Conservation (phyloP, 2,113 vertebrate species). For the Entomyzon cyanotis region DNA sequence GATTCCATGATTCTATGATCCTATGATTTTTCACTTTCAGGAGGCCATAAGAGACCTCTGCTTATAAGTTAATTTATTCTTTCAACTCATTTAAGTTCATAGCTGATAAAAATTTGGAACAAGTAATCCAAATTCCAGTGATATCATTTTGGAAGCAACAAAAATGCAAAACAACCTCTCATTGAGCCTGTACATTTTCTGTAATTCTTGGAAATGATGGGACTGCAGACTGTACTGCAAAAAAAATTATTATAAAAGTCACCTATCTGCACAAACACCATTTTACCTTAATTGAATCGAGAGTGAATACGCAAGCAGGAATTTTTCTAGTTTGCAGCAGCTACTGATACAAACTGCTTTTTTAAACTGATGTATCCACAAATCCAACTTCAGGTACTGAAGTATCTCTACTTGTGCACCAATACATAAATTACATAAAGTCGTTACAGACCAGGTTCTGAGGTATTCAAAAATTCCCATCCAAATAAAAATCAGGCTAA, state of each 20-base stretch:
- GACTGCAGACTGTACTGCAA: neutral
- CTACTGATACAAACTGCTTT: neutral
- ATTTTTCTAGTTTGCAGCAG: neutral
- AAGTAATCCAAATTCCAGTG: neutral
- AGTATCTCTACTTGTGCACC: neutral
- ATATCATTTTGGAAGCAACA: neutral
- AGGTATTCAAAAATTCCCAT: neutral
- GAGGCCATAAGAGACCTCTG: neutral
- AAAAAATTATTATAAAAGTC: neutral
- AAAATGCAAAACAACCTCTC: neutral
- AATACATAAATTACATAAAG: neutral
- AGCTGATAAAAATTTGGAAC: constrained; percentile 47
- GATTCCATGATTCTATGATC: neutral
- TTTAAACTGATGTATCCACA: neutral
- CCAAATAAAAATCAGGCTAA: neutral
- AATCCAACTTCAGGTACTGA: neutral
- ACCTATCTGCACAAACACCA: neutral
- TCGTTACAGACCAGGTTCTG: neutral
- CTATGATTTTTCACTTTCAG: neutral
- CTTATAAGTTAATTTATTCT: constrained; percentile 18
- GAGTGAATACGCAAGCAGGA: neutral
- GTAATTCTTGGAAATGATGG: neutral
- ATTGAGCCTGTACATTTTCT: neutral
- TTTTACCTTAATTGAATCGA: neutral
- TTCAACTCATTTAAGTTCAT: constrained; percentile 18